Evolutionary conservation across 1,140 invertebrate species (phyloP), one percentile per base, ranked within the genome.

Genomic region (Leptopilina boulardi): DNA sequence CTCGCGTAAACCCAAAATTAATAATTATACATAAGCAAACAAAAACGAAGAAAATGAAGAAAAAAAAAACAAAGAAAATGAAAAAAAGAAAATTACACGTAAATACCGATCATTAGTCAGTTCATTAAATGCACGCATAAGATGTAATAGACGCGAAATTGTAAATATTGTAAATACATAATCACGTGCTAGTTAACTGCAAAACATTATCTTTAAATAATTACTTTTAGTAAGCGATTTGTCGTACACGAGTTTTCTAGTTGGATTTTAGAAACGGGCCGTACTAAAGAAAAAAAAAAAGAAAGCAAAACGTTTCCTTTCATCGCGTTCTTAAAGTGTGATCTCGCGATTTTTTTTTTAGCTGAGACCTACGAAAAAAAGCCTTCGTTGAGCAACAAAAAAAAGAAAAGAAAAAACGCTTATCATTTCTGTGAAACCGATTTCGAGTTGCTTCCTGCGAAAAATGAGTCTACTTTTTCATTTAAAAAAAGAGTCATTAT

Each of bases 91-190:
- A 74, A 73, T 72, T 71, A 76, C 23, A 70, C 34, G 74, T 77
- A 75, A 72, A 82, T 76, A 82, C 77, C 59, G 59, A 66, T 66
- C 59, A 30, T 26, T 30, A 66, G 23, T 66, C 59, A 66, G 59
- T 66, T 66, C 59, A 30, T 66, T 30, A 66, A n/a, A 73, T 75
- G 74, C 54, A 79, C 77, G 73, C 70, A 66, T 73, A 74, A 18
- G 73, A 66, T 66, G 80, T 81, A 78, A 77, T 74, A 79, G 74
- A 42, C 74, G 74, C 75, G 79, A 80, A 70, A 73, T 77, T 90
- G 89, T 90, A 90, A 74, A 90, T 90, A 90, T 30, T 89, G 88
- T 90, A 90, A 82, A 90, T 89, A 89, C 81, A 83, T 82, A 77
- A 80, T 75, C 73, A 77, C 78, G 79, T 82, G 83, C 79, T 83